phyloP scores from a whole-genome alignment of 2,888 invertebrate species.

The Ophion ellenae region DNA sequence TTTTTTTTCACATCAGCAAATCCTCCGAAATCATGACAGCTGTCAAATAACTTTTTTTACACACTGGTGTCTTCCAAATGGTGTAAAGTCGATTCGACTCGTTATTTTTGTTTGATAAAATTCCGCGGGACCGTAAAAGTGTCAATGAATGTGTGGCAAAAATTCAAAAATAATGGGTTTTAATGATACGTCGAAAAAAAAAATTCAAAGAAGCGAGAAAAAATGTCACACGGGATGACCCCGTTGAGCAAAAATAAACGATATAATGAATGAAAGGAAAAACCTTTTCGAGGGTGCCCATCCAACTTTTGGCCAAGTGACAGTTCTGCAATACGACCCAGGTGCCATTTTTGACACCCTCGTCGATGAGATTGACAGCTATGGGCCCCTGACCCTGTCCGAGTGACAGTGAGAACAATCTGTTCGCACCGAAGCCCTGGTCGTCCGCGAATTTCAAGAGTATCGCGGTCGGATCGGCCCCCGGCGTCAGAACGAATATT shows the following conservation, averaged over 20 bases:
- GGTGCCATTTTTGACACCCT: conserved; percentile 92
- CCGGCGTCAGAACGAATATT: conserved; percentile 96
- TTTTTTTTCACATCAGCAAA: too few species aligned
- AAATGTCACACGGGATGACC: too few species aligned
- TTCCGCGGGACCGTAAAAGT: too few species aligned
- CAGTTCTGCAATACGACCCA: conserved; percentile 98
- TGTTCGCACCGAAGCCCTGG: conserved; percentile 92
- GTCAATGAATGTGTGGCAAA: too few species aligned
- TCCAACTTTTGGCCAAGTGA: conserved; percentile 97
- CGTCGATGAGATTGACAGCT: conserved; percentile 93
- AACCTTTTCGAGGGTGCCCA: conserved; percentile 95
- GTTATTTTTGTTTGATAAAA: too few species aligned
- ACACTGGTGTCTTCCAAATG: too few species aligned
- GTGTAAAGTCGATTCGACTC: too few species aligned
- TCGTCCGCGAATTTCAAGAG: conserved; percentile 97
- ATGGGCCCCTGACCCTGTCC: conserved; percentile 97
- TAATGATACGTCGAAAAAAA: too few species aligned
- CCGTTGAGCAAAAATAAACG: background rate
- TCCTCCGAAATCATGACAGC: too few species aligned
- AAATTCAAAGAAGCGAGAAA: too few species aligned
- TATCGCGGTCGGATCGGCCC: conserved; percentile 96
- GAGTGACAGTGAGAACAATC: conserved; percentile 92
- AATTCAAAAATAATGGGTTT: too few species aligned
- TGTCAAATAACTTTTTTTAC: too few species aligned
- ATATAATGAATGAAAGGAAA: background rate